phyloP scores from a whole-genome alignment of 2,113 vertebrate genomes.

The Hemiscyllium ocellatum region DNA sequence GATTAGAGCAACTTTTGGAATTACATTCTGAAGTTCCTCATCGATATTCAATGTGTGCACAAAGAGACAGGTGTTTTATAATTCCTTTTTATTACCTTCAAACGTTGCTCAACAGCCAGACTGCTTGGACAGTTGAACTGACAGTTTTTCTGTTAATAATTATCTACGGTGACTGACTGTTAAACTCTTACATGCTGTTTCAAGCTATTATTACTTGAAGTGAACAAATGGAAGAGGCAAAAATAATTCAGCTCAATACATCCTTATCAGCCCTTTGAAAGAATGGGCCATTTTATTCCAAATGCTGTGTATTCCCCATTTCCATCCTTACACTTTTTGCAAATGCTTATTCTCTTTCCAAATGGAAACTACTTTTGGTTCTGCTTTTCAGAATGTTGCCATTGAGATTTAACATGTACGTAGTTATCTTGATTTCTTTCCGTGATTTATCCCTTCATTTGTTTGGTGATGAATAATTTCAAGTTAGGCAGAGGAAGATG shows the following conservation, averaged over 20 bases:
- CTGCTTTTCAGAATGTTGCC: not conserved
- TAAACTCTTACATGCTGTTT: not conserved
- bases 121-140: not conserved
- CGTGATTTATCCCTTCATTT: not conserved
- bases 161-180: not conserved
- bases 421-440: not conserved
- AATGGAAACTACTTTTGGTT: not conserved
- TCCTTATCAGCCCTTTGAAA: not conserved
- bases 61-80: not conserved
- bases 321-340: not conserved
- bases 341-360: not conserved
- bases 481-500: no score
- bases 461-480: not conserved
- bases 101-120: not conserved
- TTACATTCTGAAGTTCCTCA: not conserved
- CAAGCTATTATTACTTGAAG: not conserved
- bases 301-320: not conserved
- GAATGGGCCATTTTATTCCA: not conserved
- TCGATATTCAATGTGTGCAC: not conserved
- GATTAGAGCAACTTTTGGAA: not conserved
- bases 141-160: not conserved
- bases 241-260: not conserved
- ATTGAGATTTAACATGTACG: not conserved
- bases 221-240: not conserved
- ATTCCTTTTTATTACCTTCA: not conserved